A percentile compares a stretch with the other conserved stretches of the same genome.
Conservation (phyloP, 2,113 vertebrate species). For the Noturus placidus region DNA sequence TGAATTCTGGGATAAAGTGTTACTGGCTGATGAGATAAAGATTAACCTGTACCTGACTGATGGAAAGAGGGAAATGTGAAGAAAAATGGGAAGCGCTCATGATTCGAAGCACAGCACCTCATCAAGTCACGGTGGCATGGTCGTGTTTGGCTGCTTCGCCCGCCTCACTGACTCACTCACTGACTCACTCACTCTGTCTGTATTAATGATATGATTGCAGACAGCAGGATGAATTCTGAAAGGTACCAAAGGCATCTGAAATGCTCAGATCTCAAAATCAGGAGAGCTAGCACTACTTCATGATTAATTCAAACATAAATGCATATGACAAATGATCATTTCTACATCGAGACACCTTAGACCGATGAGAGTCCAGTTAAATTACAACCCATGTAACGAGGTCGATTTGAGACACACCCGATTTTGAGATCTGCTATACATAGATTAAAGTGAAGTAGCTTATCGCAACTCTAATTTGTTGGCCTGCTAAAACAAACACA, state of each 20-base stretch:
- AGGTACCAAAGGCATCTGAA: background rate
- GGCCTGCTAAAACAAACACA: background rate
- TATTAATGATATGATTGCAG: slow-evolving; percentile 7
- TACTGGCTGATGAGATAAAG: background rate
- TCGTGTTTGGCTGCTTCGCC: background rate
- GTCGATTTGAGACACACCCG: background rate
- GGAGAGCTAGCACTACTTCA: background rate
- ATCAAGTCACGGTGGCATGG: background rate
- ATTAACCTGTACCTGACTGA: background rate
- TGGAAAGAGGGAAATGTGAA: background rate
- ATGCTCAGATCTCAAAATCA: background rate
- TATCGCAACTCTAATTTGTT: background rate
- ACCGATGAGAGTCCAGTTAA: background rate
- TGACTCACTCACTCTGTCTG: background rate
- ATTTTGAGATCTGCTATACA: background rate
- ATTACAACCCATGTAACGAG: background rate
- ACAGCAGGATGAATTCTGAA: background rate
- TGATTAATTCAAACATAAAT: background rate
- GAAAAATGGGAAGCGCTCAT: background rate
- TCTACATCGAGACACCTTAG: background rate
- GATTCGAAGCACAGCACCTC: background rate
- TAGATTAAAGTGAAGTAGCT: background rate
- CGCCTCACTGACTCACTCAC: slow-evolving; percentile 12
- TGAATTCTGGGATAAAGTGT: slow-evolving; percentile 5
- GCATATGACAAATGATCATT: background rate